phyloP scores from a whole-genome alignment of 1,140 invertebrate species.

The Leptoteleia sp. region DNA sequence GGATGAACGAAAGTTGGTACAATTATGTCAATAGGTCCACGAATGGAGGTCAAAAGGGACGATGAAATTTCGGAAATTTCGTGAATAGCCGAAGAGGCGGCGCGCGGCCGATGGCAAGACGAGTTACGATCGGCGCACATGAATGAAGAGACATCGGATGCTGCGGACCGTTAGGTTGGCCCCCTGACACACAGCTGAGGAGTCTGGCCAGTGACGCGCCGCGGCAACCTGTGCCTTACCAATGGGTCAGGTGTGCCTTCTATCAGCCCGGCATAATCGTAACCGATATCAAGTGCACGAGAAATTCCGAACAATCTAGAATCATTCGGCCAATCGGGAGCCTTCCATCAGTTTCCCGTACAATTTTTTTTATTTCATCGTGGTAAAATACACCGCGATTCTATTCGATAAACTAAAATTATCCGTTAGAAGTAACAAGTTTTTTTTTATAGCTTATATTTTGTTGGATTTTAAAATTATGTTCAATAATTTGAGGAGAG shows the following conservation, averaged over 20 bases:
- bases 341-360: too few species aligned
- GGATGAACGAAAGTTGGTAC: constrained; percentile 21
- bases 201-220: constrained; percentile 41
- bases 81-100: constrained; percentile 44
- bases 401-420: too few species aligned
- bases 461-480: too few species aligned
- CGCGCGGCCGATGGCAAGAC: constrained; percentile 38
- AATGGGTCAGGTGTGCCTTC: constrained; percentile 68
- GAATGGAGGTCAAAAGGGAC: constrained; percentile 52
- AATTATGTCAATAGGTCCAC: constrained; percentile 45
- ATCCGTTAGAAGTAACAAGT: too few species aligned
- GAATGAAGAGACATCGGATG: constrained; percentile 64
- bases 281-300: not conserved
- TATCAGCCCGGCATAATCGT: constrained; percentile 51
- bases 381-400: too few species aligned
- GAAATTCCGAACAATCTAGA: not conserved
- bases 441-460: too few species aligned
- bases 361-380: too few species aligned
- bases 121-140: constrained; percentile 47
- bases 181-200: constrained; percentile 76
- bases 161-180: constrained; percentile 77
- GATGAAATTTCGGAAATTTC: constrained; percentile 43
- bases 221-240: constrained; percentile 58
- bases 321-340: too few species aligned
- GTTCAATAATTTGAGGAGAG: too few species aligned